Conservation (phyloP, 2,113 vertebrate species). For the Pyxicephalus adspersus region DNA sequence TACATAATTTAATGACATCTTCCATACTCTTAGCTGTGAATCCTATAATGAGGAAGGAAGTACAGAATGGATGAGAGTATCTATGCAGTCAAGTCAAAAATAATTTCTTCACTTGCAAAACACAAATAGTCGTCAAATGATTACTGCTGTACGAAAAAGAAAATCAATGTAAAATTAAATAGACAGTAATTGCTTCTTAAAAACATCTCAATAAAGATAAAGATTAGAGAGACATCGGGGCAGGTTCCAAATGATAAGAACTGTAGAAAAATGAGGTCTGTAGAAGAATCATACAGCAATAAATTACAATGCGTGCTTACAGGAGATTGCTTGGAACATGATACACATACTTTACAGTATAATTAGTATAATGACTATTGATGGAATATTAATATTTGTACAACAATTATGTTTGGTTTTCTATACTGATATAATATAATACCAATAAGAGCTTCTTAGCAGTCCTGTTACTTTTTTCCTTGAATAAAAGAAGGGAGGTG, state of each 20-base stretch:
- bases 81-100: slow-evolving; percentile 69
- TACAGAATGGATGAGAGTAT: slow-evolving; percentile 67
- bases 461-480: no score
- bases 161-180: slow-evolving; percentile 47
- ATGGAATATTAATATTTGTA: neutral
- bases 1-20: slow-evolving; percentile 78
- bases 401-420: neutral
- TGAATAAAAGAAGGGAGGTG: no score
- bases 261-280: neutral
- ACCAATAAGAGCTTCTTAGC: neutral
- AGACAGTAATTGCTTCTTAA: slow-evolving; percentile 54
- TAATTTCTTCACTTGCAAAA: slow-evolving; percentile 65
- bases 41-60: slow-evolving; percentile 77
- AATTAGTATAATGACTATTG: neutral
- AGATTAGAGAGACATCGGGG: neutral
- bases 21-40: slow-evolving; percentile 71
- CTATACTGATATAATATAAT: neutral
- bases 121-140: slow-evolving; percentile 58
- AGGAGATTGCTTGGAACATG: neutral
- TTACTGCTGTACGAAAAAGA: slow-evolving; percentile 60
- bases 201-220: neutral
- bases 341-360: neutral
- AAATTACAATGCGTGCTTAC: neutral
- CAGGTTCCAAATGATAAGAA: neutral
- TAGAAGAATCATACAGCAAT: neutral